phyloP scores from a whole-genome alignment of 2,113 vertebrate species.

The Marcusenius ussheri region DNA sequence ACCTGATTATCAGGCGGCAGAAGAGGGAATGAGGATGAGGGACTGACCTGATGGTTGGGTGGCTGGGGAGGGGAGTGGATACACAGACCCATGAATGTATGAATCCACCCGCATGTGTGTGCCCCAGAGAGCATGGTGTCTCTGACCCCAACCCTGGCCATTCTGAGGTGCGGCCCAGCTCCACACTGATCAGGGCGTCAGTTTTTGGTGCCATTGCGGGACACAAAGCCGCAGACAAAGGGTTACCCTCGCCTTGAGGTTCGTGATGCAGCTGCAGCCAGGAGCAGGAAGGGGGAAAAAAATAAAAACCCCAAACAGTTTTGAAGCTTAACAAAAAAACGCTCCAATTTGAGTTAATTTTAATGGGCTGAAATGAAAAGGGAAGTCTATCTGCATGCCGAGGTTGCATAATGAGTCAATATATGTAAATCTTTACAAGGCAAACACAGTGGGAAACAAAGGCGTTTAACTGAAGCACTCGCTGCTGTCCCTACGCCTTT shows the following conservation, averaged over 20 bases:
- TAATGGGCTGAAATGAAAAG: slow-evolving; percentile 97
- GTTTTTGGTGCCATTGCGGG: background rate
- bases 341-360: slow-evolving; percentile 97
- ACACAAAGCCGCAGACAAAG: slow-evolving; percentile 33
- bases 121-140: background rate
- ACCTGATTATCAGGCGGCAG: background rate
- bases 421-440: slow-evolving; percentile 99
- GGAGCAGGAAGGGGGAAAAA: slow-evolving; percentile 55
- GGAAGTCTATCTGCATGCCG: slow-evolving; percentile 99
- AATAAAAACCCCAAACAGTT: slow-evolving; percentile 83
- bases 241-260: slow-evolving; percentile 77
- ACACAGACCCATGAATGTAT: background rate
- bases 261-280: slow-evolving; percentile 82
- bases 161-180: background rate
- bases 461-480: slow-evolving; percentile 99
- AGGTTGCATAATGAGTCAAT: slow-evolving; percentile 99
- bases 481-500: slow-evolving; percentile 99
- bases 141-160: background rate
- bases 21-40: too few species aligned
- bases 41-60: too few species aligned
- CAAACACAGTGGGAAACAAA: slow-evolving; percentile 99
- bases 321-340: slow-evolving; percentile 90
- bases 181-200: background rate
- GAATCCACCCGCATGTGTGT: background rate
- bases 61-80: background rate